Evolutionary conservation across 1,140 invertebrate genomes (phyloP), one percentile per base, ranked within the genome.

Genomic region (Bacillus rossius): DNA sequence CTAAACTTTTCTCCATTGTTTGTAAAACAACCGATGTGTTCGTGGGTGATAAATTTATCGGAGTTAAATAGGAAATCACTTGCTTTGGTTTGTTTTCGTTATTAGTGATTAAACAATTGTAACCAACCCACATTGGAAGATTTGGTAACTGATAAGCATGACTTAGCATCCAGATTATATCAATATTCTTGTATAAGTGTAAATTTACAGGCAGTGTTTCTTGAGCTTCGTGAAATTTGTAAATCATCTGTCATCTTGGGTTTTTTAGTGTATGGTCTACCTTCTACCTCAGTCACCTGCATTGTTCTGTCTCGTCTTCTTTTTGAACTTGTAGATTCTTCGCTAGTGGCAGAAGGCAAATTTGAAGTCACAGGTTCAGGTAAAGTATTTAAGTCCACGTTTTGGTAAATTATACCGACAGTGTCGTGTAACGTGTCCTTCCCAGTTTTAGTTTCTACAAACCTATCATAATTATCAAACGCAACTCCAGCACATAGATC

Each of bases 41-140:
- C 8, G 72, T 75, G 13, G 71, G 71, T 20, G 71, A 72, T 26
- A 17, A 23, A 64, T 75, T 73, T 2, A 75, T 74, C 8, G 67
- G 60, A 16, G 69, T 68, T 2, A 74, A 34, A 54, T 76, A 73
- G 40, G 53, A 69, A 51, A 74, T 59, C 42, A 51, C 62, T 64
- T 72, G 67, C 50, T 63, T 55, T 10, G 42, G 26, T 45, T 3
- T 58, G 57, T 61, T 19, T 50, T 66, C 60, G 40, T 65, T 52
- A 47, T 42, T n/a, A n/a, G n/a, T n/a, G n/a, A n/a, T n/a, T n/a
- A n/a, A n/a, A n/a, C n/a, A n/a, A n/a, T n/a, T n/a, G n/a, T n/a
- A n/a, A n/a, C n/a, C n/a, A n/a, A n/a, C n/a, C n/a, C n/a, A n/a
- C n/a, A n/a, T n/a, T n/a, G n/a, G n/a, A n/a, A n/a, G n/a, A n/a